Evolutionary conservation across 2,113 vertebrate genomes (phyloP).

Genomic region (Marmota flaviventris): DNA sequence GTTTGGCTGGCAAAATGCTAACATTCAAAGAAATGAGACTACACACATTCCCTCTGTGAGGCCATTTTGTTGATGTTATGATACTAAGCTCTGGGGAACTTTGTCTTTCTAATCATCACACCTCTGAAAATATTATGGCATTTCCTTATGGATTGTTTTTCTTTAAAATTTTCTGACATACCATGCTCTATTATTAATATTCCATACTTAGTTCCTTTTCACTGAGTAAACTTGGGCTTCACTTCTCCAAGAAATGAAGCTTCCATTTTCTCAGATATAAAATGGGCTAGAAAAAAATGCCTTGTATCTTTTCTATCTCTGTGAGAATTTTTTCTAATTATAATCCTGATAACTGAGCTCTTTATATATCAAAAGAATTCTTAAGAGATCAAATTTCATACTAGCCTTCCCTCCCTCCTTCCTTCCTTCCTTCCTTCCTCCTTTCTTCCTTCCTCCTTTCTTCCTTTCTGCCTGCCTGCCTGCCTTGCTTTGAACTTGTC

Average conservation of each 20-base stretch:
- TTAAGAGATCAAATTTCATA: background rate
- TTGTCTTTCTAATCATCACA: background rate
- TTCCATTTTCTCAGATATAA: conserved; percentile 2
- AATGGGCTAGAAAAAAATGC: background rate
- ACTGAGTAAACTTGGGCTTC: background rate
- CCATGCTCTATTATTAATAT: background rate
- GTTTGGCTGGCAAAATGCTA: background rate
- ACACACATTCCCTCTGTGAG: background rate
- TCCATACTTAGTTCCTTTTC: background rate
- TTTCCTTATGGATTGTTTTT: conserved; percentile 1
- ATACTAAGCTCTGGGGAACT: background rate
- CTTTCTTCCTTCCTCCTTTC: no score
- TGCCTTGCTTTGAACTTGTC: background rate
- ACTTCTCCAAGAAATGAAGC: background rate
- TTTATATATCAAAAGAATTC: background rate
- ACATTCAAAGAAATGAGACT: background rate
- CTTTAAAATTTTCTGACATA: background rate
- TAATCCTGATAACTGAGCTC: background rate
- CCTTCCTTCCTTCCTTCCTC: no score
- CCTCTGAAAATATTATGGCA: background rate
- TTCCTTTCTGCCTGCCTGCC: no score
- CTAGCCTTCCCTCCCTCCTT: background rate
- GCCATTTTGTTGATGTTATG: background rate
- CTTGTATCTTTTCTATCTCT: background rate
- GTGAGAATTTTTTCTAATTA: conserved; percentile 18